phyloP scores from a whole-genome alignment of 2,888 invertebrate genomes.

The Mechanitis mazaeus region DNA sequence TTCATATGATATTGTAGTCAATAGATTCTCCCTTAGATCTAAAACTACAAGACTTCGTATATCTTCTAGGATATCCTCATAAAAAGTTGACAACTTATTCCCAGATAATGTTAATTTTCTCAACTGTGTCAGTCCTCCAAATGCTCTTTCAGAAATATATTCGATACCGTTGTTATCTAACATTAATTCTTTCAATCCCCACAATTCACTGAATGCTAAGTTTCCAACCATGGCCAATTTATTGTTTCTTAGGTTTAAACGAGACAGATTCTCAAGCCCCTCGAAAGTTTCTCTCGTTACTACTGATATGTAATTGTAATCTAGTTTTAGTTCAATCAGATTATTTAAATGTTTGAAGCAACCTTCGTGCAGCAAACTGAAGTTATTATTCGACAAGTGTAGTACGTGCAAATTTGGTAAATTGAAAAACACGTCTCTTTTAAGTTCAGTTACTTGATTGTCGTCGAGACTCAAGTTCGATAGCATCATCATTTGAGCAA shows the following conservation, averaged over 20 bases:
- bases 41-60: slow-evolving; percentile 82
- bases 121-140: slow-evolving; percentile 84
- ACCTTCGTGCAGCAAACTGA: slow-evolving; percentile 89
- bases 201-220: slow-evolving; percentile 85
- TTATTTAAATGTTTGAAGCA: slow-evolving; percentile 86
- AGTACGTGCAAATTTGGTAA: slow-evolving; percentile 84
- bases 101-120: slow-evolving; percentile 83
- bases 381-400: slow-evolving; percentile 88
- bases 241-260: slow-evolving; percentile 84
- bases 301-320: slow-evolving; percentile 84
- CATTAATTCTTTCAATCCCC: slow-evolving; percentile 82
- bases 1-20: slow-evolving; percentile 85
- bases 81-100: slow-evolving; percentile 83
- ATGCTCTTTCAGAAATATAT: slow-evolving; percentile 85
- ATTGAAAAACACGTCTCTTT: slow-evolving; percentile 84
- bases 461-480: slow-evolving; percentile 83
- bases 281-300: slow-evolving; percentile 86
- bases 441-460: slow-evolving; percentile 85
- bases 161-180: slow-evolving; percentile 82
- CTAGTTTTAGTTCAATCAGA: slow-evolving; percentile 86
- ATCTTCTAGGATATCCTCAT: slow-evolving; percentile 83
- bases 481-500: slow-evolving; percentile 84
- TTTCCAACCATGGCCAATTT: slow-evolving; percentile 86
- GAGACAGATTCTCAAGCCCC: slow-evolving; percentile 82
- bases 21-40: slow-evolving; percentile 85